phyloP scores from a whole-genome alignment of 2,888 invertebrate species.

The Phytoseiulus persimilis region DNA sequence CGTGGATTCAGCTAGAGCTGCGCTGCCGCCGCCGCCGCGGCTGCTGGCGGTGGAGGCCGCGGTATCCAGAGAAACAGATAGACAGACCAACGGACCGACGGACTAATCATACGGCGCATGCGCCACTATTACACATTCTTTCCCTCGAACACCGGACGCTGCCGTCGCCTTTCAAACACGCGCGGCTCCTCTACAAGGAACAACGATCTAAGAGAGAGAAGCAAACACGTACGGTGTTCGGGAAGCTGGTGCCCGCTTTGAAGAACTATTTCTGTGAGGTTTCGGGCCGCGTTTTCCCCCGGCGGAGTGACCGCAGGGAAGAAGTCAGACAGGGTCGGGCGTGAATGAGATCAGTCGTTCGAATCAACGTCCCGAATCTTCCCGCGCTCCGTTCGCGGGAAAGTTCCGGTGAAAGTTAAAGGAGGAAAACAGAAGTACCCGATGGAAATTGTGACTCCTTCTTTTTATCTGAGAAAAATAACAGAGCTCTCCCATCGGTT shows the following conservation, averaged over 20 bases:
- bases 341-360: too few relatives aligned
- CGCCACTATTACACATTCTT: constrained; percentile 5
- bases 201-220: background rate
- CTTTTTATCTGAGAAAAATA: too few relatives aligned
- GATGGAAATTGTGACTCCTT: too few relatives aligned
- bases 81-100: background rate
- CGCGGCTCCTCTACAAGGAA: background rate
- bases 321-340: too few relatives aligned
- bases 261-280: background rate
- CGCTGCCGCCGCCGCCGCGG: background rate
- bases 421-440: too few relatives aligned
- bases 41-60: background rate
- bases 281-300: too few relatives aligned
- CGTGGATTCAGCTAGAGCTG: background rate
- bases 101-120: background rate
- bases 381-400: too few relatives aligned
- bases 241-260: background rate
- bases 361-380: too few relatives aligned
- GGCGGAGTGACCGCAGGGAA: too few relatives aligned
- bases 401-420: too few relatives aligned
- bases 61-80: constrained; percentile 5
- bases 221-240: background rate
- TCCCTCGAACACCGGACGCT: background rate
- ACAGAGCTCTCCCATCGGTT: too few relatives aligned
- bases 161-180: background rate